Conservation (phyloP, 2,797 vertebrate genomes). For the Peromyscus nudipes region DNA sequence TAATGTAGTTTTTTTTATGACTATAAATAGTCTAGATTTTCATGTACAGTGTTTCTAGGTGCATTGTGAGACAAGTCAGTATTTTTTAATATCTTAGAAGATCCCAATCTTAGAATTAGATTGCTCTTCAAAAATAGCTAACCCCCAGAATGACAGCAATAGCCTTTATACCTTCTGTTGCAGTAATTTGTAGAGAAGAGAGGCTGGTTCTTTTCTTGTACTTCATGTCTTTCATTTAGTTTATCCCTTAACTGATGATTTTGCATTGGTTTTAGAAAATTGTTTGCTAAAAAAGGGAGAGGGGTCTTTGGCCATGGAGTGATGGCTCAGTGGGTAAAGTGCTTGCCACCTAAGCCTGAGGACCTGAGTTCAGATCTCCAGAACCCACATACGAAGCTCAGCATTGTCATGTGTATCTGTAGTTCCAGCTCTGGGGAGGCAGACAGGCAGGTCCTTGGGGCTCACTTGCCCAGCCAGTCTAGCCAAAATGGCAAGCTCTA, state of each 20-base stretch:
- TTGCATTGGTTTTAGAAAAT: constrained; percentile 52
- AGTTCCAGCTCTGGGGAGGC: neutral
- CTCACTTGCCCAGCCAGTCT: neutral
- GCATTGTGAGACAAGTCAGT: neutral
- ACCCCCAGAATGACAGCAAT: neutral
- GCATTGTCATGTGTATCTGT: neutral
- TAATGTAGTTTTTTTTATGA: constrained; percentile 33
- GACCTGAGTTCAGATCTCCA: neutral
- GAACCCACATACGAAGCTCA: neutral
- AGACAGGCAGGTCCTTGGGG: neutral
- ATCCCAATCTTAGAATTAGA: neutral
- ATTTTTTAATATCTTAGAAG: constrained; percentile 11
- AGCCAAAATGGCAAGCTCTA: neutral
- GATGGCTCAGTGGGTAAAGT: neutral
- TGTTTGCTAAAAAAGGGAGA: neutral
- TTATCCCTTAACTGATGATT: neutral
- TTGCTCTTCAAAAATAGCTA: constrained; percentile 21
- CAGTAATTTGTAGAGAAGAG: neutral
- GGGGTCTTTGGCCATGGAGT: neutral
- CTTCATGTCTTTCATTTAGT: neutral
- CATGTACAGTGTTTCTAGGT: neutral
- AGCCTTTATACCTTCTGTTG: neutral
- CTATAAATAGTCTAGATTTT: neutral
- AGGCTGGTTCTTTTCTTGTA: neutral
- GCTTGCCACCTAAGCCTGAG: neutral